Base-by-base conservation (phyloP, 1,140 invertebrate genomes). In the Drosophila varians region DNA sequence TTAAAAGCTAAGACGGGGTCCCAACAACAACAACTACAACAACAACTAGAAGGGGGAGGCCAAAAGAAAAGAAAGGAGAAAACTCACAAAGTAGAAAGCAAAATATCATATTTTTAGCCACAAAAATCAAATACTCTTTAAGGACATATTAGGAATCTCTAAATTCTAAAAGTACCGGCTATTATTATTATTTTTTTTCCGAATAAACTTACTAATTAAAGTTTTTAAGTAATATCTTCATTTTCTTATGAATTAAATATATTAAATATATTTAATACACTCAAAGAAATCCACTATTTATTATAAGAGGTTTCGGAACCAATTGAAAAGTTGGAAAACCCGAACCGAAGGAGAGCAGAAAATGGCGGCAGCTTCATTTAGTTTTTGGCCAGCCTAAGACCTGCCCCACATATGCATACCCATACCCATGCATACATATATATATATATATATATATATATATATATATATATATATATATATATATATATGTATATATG, bases 1-100 rank as follows among this genome's bases (percentile, higher is more conserved):
- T 86, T 84, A 86, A 84, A 84, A 84, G 80, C 82, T 80, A 86
- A 75, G 76, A 86, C 79, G 80, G 48, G 74, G 61, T 61, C 65
- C 65, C 76, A 79, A 56, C 56, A 75, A 74, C 43, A 71, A 42
- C 78, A 47, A 57, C 42, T 58, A 46, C 28, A 72, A 45, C 42
- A 21, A 51, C 1, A 14, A 8, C 38, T 45, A 23, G 19, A 69
- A 36, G 42, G 40, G 48, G 26, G 26, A 21, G 23, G 19, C 25
- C 25, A 25, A 51, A 14, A 25, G 36, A 28, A 40, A 16, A 38
- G 14, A 14, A 38, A 38, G 6, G 14, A 16, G 36, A 16, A 38
- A 38, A 38, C 36, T 38, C 36, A 38, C 14, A 53, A 66, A 47
- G 60, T 34, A 42, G 8, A 18, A 42, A 28, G 28, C 28, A 36